These are phyloP conservation scores for Caprella mutica DNA, from an alignment of 2,888 invertebrate genomes.

Conservation along the genomic window DNA sequence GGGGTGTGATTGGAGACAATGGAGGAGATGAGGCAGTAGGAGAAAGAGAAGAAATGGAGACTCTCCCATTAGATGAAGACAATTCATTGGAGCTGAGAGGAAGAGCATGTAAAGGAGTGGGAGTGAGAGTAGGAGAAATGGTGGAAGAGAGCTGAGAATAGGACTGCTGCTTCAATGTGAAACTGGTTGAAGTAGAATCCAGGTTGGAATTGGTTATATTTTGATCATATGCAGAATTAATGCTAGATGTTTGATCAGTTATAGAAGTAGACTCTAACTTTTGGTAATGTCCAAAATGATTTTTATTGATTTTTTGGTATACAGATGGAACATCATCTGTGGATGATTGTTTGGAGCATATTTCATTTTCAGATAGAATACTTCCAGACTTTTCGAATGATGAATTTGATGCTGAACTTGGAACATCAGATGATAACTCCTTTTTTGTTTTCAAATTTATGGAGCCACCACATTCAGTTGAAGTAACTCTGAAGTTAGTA, in stretches of 20 bases:
- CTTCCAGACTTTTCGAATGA: too few relatives aligned
- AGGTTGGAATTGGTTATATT: background rate
- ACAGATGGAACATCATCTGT: too few relatives aligned
- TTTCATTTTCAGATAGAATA: too few relatives aligned
- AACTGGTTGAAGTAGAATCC: background rate
- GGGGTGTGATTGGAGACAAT: conserved; percentile 23
- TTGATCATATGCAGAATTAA: background rate
- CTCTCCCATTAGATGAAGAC: background rate
- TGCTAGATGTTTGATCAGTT: conserved; percentile 1
- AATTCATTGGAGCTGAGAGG: conserved; percentile 7
- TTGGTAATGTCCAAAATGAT: too few relatives aligned
- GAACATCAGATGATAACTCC: too few relatives aligned
- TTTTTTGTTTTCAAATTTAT: too few relatives aligned
- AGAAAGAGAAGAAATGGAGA: background rate
- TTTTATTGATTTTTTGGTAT: too few relatives aligned
- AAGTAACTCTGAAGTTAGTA: too few relatives aligned
- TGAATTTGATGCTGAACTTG: too few relatives aligned
- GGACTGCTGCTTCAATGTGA: background rate
- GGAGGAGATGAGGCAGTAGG: conserved; percentile 3
- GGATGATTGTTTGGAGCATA: too few relatives aligned
- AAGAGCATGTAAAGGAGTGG: conserved; percentile 5
- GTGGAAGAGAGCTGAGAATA: background rate
- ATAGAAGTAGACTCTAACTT: conserved; percentile 5
- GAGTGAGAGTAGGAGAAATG: conserved; percentile 4
- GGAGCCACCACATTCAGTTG: too few relatives aligned